Base-by-base conservation (phyloP, 2,797 vertebrate genomes). In the Falco novaeseelandiae region DNA sequence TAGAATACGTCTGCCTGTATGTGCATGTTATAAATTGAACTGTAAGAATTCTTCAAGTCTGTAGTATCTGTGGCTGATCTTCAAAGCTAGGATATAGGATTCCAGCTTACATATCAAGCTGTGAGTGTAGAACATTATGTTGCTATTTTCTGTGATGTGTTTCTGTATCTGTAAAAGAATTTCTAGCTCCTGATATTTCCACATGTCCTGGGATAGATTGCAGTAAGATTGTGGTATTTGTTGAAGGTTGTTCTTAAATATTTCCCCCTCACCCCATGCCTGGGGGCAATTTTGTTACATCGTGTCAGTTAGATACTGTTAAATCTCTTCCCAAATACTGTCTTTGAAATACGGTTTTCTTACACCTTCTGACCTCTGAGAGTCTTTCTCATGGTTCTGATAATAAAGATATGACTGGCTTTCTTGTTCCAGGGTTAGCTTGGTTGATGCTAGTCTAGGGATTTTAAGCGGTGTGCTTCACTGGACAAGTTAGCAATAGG, bases 1-100 rank as follows among this genome's bases (percentile, higher is more conserved):
- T 17, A 16, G 83, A 51, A 65, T 63, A 23, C 32, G 5, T 18
- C 6, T 20, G 17, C 0, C 0, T 58, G 8, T 2, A 1, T 0
- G 3, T 4, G 3, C 25, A 6, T 4, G 23, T 9, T 71, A 1
- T 46, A 74, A 89, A 42, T 40, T 21, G 30, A 44, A 76, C 16
- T 18, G 11, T 72, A 46, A 61, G 46, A 73, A 21, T 58, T 79
- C 12, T 34, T 67, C 14, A 66, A n/a, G 30, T n/a, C 21, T 76
- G n/a, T 59, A 11, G 19, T 82, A 79, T 26, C 38, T 85, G 5
- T 81, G 63, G 20, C 49, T 79, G 52, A 16, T 83, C n/a, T 81
- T 86, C 34, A 62, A 12, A 81, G 25, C 27, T 36, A n/a, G 14
- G 10, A 14, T 76, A 52, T 5, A 15, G 34, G 34, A 71, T 66